phyloP scores from a whole-genome alignment of 2,797 vertebrate genomes.

The Eurystomus glaucurus region DNA sequence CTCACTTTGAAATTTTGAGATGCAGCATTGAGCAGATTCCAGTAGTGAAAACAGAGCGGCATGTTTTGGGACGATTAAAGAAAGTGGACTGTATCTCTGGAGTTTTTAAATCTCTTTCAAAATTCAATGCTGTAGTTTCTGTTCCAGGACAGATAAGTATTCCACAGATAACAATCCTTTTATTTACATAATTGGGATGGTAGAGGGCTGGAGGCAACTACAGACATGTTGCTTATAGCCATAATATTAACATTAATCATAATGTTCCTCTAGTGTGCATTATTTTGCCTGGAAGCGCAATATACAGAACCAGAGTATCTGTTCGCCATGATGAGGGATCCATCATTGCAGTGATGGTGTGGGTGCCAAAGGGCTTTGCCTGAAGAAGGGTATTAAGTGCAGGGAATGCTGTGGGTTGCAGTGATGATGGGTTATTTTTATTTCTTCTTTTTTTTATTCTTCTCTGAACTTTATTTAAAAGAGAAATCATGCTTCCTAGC shows the following conservation, averaged over 20 bases:
- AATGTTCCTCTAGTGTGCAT: accelerated
- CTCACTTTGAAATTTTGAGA: not conserved
- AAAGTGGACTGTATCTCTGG: not conserved
- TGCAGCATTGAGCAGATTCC: not conserved
- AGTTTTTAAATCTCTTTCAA: not conserved
- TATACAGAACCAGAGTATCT: not conserved
- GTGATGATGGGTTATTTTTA: not conserved
- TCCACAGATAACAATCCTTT: not conserved
- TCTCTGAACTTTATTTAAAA: not conserved
- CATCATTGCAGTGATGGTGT: accelerated
- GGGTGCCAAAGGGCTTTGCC: not conserved
- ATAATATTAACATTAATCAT: not conserved
- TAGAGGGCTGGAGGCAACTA: not conserved
- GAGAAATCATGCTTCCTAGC: not conserved
- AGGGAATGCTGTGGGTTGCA: not conserved
- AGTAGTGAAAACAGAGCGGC: not conserved
- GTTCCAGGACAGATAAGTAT: not conserved
- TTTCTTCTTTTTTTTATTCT: not conserved
- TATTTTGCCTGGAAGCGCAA: not conserved
- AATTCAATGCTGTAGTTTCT: not conserved
- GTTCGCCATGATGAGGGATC: accelerated
- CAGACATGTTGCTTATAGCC: not conserved
- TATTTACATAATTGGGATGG: not conserved
- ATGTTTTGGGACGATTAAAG: not conserved
- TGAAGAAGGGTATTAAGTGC: not conserved